Base-by-base conservation (phyloP, 2,797 vertebrate species). In the Peromyscus attwateri region DNA sequence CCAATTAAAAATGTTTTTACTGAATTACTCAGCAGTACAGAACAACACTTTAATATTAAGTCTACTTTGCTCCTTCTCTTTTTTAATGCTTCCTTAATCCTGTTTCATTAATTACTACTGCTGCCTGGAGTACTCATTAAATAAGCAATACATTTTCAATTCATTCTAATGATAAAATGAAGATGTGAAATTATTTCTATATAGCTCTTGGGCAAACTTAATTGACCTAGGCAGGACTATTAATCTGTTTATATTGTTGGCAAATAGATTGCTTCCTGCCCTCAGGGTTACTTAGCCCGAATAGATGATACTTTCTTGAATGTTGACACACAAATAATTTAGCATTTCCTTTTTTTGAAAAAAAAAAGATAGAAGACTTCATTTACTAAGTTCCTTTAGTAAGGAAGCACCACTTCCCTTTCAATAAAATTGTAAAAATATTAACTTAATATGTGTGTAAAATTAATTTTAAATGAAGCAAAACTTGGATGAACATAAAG, bases 1-100 rank as follows among this genome's bases (percentile, higher is more conserved):
- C 3, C 82, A 83, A 93, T 94, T 96, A 88, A 89, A 97, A 97
- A 79, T 88, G 4, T 13, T 91, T 93, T 89, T 89, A 70, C 76
- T 90, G 17, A 82, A 93, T 91, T 49, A 5, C 95, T 90, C 31
- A 92, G 96, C 71, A 94, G 3, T 23, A 81, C 21, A 27, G 57
- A 88, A 3, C 5, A 96, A n/a, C 60, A 87, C 57, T 90, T 97
- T 88, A 96, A 46, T 88, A 91, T n/a, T 88, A 85, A 8, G 2
- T 84, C 25, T 60, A 95, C 94, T 91, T 96, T 91, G 37, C 6
- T 92, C 17, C 79, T 31, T 81, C 46, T 97, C 9, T 34, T 96
- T 31, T 75, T 60, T 84, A 60, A 97, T 87, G 68, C 43, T 11
- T 92, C 93, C n/a, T 27, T 96, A 96, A 96, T 92, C 13, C 62